Evolutionary conservation across 2,888 invertebrate species (phyloP).

Genomic region (Hydriomena furcata): DNA sequence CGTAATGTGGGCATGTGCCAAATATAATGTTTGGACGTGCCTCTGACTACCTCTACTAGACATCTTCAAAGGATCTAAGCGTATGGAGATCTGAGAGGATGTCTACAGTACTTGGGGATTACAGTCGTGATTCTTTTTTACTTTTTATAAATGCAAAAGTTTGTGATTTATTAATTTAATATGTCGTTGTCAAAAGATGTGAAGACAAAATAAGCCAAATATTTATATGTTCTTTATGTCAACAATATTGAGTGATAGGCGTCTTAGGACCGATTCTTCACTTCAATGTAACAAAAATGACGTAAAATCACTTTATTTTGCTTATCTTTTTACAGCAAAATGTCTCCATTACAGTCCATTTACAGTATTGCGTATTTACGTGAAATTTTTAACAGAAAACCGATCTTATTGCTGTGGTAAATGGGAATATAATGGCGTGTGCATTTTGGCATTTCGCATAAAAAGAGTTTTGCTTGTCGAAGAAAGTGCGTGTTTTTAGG

Average conservation of each 20-base stretch:
- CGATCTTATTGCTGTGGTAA: constrained; percentile 22
- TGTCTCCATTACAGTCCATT: constrained; percentile 33
- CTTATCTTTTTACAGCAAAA: constrained; percentile 18
- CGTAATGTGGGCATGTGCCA: too few relatives aligned
- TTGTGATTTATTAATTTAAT: too few relatives aligned
- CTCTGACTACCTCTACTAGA: too few relatives aligned
- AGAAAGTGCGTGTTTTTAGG: constrained; percentile 9
- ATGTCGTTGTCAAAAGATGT: too few relatives aligned
- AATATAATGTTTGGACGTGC: too few relatives aligned
- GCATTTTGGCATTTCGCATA: constrained; percentile 13
- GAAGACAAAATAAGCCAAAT: too few relatives aligned
- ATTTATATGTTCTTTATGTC: background rate
- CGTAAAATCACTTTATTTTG: constrained; percentile 13
- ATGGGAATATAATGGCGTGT: constrained; percentile 23
- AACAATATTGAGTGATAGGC: constrained; percentile 17
- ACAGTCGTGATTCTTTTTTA: too few relatives aligned
- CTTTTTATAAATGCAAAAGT: too few relatives aligned
- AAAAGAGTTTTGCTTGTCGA: background rate
- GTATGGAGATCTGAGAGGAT: too few relatives aligned
- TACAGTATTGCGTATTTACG: constrained; percentile 16
- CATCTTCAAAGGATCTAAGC: too few relatives aligned
- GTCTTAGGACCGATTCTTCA: constrained; percentile 8
- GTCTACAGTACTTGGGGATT: too few relatives aligned
- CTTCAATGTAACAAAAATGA: constrained; percentile 6
- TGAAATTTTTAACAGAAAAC: constrained; percentile 28